These are phyloP conservation scores for Alectoris magna DNA, from an alignment of 2,797 vertebrate genomes.

Conservation along the genomic window DNA sequence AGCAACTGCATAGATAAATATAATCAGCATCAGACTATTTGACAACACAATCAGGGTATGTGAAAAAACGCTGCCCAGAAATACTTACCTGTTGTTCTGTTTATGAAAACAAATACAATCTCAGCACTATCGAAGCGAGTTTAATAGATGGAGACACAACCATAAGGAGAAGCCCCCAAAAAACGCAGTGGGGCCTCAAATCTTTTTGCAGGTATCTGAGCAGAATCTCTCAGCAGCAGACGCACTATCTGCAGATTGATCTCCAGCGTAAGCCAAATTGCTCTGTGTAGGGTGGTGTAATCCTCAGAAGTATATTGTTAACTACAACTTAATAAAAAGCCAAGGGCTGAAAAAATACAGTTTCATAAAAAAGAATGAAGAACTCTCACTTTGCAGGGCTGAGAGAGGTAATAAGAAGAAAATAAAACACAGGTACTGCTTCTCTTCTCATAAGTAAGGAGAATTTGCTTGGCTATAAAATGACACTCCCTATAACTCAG, in stretches of 20 bases:
- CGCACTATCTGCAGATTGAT: slow-evolving; percentile 9
- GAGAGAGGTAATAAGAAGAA: slow-evolving; percentile 30
- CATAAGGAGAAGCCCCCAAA: background rate
- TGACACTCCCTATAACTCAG: slow-evolving; percentile 4
- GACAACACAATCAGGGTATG: background rate
- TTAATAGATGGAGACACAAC: background rate
- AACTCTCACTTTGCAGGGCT: background rate
- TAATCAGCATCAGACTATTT: background rate
- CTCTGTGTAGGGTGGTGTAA: slow-evolving; percentile 37
- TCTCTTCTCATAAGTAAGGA: background rate
- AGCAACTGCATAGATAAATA: slow-evolving; percentile 1
- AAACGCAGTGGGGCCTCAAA: background rate
- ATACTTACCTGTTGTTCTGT: background rate
- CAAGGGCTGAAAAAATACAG: slow-evolving; percentile 21
- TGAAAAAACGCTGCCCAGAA: background rate
- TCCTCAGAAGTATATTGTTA: slow-evolving; percentile 32
- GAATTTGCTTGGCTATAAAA: slow-evolving; percentile 34
- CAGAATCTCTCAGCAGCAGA: background rate
- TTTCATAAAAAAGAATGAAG: slow-evolving; percentile 46
- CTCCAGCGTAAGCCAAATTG: slow-evolving; percentile 27
- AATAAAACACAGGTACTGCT: slow-evolving; percentile 38
- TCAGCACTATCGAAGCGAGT: background rate
- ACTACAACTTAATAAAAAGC: slow-evolving; percentile 62
- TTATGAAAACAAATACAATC: background rate
- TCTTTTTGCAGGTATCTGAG: background rate